These are phyloP conservation scores for Dryococelus australis DNA, from an alignment of 2,888 invertebrate genomes.

Conservation along the genomic window DNA sequence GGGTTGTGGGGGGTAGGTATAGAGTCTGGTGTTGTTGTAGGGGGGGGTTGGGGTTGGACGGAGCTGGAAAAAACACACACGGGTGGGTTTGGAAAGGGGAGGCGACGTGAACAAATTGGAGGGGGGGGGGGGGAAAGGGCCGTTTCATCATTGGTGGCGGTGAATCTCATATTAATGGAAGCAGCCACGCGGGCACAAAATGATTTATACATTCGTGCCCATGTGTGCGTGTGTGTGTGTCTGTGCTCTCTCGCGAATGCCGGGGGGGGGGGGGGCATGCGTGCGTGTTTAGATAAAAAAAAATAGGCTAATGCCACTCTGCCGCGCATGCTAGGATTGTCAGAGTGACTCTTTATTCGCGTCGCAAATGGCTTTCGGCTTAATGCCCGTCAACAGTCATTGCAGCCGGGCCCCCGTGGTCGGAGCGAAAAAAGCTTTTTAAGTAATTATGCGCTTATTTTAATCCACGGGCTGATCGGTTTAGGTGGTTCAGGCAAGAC, in stretches of 20 bases:
- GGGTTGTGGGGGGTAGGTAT: not conserved
- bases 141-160: not conserved
- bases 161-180: slow-evolving; percentile 10
- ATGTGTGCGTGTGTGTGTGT: not conserved
- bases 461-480: slow-evolving; percentile 5
- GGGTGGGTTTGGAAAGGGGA: not conserved
- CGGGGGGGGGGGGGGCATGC: not conserved
- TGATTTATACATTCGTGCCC: not conserved
- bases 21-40: not conserved
- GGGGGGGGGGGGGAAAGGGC: not conserved
- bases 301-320: not conserved
- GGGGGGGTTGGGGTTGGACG: not conserved
- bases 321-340: not conserved
- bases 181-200: not conserved
- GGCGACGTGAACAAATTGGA: not conserved
- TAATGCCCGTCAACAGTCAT: not conserved
- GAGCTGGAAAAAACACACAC: not conserved
- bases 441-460: slow-evolving; percentile 11
- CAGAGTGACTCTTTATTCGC: not conserved
- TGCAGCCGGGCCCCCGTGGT: not conserved
- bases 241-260: not conserved
- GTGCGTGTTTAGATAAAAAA: not conserved
- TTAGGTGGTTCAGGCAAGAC: not conserved
- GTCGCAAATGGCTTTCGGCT: slow-evolving; percentile 11
- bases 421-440: slow-evolving; percentile 11